A percentile compares a stretch with the other conserved stretches of the same genome.
These are phyloP conservation scores for Paracanthobrama guichenoti DNA, from an alignment of 2,113 vertebrate genomes.

Conservation along the genomic window DNA sequence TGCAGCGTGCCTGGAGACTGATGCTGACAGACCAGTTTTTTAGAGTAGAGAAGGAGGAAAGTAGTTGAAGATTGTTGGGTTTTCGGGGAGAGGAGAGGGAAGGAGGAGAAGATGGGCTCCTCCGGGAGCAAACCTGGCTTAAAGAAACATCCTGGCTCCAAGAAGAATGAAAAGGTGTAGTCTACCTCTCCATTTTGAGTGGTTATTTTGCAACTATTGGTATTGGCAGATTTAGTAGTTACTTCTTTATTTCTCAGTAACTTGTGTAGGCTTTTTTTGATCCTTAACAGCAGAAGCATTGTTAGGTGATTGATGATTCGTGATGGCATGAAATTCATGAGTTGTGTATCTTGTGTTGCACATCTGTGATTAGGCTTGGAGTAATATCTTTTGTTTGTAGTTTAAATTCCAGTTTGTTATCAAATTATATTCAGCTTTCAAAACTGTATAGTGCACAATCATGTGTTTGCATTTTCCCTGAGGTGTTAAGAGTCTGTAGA, in stretches of 20 bases:
- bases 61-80: background rate
- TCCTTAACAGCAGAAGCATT: background rate
- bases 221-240: background rate
- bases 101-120: constrained; percentile 53
- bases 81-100: constrained; percentile 20
- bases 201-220: background rate
- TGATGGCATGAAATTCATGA: background rate
- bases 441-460: background rate
- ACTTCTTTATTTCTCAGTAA: background rate
- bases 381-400: background rate
- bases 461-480: background rate
- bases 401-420: background rate
- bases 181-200: background rate
- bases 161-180: constrained; percentile 48
- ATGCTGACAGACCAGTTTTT: constrained; percentile 47
- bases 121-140: constrained; percentile 47
- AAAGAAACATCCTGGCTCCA: constrained; percentile 29
- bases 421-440: background rate
- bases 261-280: background rate
- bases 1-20: constrained; percentile 32
- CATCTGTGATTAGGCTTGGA: background rate
- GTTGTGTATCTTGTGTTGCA: background rate
- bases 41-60: constrained; percentile 13
- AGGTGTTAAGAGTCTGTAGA: constrained; percentile 22
- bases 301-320: background rate